Base-by-base conservation (phyloP, 2,113 vertebrate species). In the Craseonycteris thonglongyai region DNA sequence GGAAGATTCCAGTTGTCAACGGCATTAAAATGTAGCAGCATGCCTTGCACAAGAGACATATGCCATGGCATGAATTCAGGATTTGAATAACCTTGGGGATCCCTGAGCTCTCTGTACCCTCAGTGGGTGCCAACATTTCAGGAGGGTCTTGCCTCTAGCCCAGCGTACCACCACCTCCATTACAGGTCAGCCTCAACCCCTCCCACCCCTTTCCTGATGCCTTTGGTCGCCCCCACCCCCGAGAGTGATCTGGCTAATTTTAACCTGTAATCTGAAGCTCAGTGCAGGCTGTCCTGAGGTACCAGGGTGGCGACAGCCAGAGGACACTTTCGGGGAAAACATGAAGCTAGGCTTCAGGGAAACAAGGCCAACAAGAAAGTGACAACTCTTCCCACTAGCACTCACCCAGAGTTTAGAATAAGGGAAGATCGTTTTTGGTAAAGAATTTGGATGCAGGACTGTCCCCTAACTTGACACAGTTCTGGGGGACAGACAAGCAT, bases 1-100 rank as follows among this genome's bases (percentile, higher is more conserved):
- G 10, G 74, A 91, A 95, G 87, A 96, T 88, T 93, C 33, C 75
- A 87, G 56, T 59, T 83, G 90, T 93, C 87, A 83, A 21, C 0
- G 13, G 68, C 71, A 45, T n/a, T n/a, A 61, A 75, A 63, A 93
- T 16, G 61, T 0, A 82, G 68, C 69, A 82, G 42, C 54, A 87
- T 74, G 61, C 30, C 80, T 61, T 51, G 9, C 78, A 68, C 21
- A 15, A 33, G 69, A 75, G 54, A 76, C 59, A 56, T 0, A 26
- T 1, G 21, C 11, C 11, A 26, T 0, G 6, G 28, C 21, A 63
- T 7, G 21, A n/a, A 45, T 9, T 58, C 35, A 58, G 63, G 85
- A n/a, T 49, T 80, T 88, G 19, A 33, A 56, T 61, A 40, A 30
- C 30, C 14, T 9, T 9, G 47, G 80, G 38, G 54, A 79, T 58